Base-by-base conservation (phyloP, 2,113 vertebrate species). In the Hippocampus guttulatus region DNA sequence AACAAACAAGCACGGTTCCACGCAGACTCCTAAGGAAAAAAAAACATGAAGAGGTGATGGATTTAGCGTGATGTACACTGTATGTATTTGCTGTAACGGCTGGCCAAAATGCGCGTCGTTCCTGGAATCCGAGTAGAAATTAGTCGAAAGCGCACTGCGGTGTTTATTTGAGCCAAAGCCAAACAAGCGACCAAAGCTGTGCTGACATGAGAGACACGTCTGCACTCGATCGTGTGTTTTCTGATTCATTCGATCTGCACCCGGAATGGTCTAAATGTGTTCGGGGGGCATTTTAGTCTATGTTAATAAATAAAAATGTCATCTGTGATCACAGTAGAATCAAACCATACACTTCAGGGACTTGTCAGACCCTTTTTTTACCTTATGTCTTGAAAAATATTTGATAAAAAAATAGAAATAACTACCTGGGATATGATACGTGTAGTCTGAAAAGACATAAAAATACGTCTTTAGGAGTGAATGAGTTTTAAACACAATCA, bases 1-100 rank as follows among this genome's bases (percentile, higher is more conserved):
- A 76, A 71, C 66, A 76, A 75, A 79, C 67, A 76, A 62, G 64
- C 27, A 58, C 68, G 58, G 70, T 27, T 64, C 65, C 12, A 65
- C 33, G 51, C 18, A 1, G 52, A 67, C 23, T 20, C 49, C 5
- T 8, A 21, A 51, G 20, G 49, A 55, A 55, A 77, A 71, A 54
- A n/a, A 77, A 77, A 60, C 15, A 58, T 18, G 1, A 20, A 68
- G 11, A 57, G 23, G 52, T 27, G 54, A 33, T 52, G 27, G 30
- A 30, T 55, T 70, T 57, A 57, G n/a, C 51, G 62, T 41, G 54
- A 43, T 43, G 41, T n/a, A n/a, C n/a, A n/a, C n/a, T n/a, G n/a
- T 64, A 64, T 23, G 62, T 41, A 43, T 64, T 23, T 43, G 61
- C 61, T 62, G 60, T 21, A 25, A 7, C 6, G 18, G 30, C 18